Percentiles rank a stretch among this genome's conserved stretches.
Conservation (phyloP, 2,797 vertebrate genomes). For the Ctenopoma kingsleyae region DNA sequence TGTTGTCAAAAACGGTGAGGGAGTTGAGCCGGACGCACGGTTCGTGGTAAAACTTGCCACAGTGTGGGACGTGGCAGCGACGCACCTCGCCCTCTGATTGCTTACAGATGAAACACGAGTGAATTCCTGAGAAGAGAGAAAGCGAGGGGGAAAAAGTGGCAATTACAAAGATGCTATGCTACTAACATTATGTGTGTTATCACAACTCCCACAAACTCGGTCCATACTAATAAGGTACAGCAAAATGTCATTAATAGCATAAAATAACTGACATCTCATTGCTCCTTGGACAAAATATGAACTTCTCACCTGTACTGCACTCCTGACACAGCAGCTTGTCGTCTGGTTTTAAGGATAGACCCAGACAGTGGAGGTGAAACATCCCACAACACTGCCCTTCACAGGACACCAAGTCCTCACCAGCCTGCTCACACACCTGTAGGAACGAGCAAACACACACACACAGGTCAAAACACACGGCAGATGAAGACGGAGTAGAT, state of each 20-base stretch:
- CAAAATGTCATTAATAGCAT: too few species aligned
- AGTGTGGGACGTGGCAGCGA: conserved; percentile 92
- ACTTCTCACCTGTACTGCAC: conserved; percentile 90
- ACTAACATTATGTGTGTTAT: background rate
- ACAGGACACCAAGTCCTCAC: conserved; percentile 90
- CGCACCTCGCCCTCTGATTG: conserved; percentile 87
- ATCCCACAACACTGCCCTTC: conserved; percentile 94
- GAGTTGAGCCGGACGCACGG: conserved; percentile 89
- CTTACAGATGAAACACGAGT: conserved; percentile 95
- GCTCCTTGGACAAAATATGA: background rate
- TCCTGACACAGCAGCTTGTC: conserved; percentile 91
- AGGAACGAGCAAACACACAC: background rate
- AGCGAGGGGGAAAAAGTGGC: background rate
- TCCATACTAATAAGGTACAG: too few species aligned
- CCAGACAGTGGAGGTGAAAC: conserved; percentile 92
- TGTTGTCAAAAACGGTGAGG: conserved; percentile 92
- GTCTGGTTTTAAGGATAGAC: conserved; percentile 82
- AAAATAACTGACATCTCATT: too few species aligned
- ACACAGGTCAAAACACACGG: background rate
- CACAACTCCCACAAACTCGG: background rate
- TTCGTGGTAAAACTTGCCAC: conserved; percentile 97
- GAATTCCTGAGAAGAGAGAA: conserved; percentile 82
- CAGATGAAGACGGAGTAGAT: background rate
- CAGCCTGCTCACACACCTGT: conserved; percentile 93
- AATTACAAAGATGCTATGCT: background rate